A percentile compares a stretch with the other conserved stretches of the same genome.
Conservation (phyloP, 2,113 vertebrate genomes). For the Plotosus lineatus region DNA sequence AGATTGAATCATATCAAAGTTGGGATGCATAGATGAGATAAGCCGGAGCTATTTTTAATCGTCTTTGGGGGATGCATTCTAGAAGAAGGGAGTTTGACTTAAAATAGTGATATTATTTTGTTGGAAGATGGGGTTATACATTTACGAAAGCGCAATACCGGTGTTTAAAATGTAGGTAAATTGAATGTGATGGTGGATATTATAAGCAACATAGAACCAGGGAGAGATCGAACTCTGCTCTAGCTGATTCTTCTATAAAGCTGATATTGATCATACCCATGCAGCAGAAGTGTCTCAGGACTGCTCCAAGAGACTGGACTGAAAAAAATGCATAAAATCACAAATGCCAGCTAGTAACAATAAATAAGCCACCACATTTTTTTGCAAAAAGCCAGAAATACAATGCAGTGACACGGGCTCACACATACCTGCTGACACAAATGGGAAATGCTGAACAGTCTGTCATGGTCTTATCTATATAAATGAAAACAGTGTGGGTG, state of each 20-base stretch:
- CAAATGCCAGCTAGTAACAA: not conserved
- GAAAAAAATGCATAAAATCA: not conserved
- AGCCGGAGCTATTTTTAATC: conserved; percentile 43
- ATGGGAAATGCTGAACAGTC: conserved; percentile 14
- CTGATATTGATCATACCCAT: not conserved
- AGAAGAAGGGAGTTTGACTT: conserved; percentile 20
- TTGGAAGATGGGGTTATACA: not conserved
- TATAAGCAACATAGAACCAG: not conserved
- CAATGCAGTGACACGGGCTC: not conserved
- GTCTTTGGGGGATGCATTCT: not conserved
- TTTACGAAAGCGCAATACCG: not conserved
- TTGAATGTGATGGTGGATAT: not conserved
- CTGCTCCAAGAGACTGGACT: not conserved
- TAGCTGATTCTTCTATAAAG: not conserved
- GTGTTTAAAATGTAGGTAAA: conserved; percentile 19
- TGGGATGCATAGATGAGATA: conserved; percentile 40
- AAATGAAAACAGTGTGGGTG: conserved; percentile 27
- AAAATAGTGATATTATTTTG: not conserved
- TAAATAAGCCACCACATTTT: not conserved
- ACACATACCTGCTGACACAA: conserved; percentile 14
- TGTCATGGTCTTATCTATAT: not conserved
- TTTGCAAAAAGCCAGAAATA: not conserved
- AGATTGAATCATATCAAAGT: conserved; percentile 52
- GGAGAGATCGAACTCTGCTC: not conserved
- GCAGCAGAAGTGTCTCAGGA: not conserved